Evolutionary conservation across 2,113 vertebrate genomes (phyloP), one percentile per base, ranked within the genome.

Genomic region (Heterocephalus glaber): DNA sequence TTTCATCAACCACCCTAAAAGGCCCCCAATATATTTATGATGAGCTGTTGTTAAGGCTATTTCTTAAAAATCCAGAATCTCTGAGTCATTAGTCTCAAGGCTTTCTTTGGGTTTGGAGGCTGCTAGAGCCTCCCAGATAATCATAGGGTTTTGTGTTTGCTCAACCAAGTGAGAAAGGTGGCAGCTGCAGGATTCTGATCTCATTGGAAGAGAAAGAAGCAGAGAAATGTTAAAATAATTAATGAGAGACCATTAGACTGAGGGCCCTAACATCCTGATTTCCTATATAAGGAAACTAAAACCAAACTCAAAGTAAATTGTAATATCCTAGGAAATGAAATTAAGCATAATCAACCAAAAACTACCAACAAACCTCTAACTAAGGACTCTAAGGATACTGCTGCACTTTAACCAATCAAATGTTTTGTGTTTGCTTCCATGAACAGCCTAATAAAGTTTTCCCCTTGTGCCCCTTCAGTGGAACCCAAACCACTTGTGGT

Each of bases 51-150:
- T 56, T 92, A 83, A 86, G 41, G 38, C 28, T 44, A 9, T 84
- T 92, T 92, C 44, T 87, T 88, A 88, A 93, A 87, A 77, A 52
- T 38, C 2, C 26, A 38, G 92, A 41, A 33, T 49, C 38, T 33
- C 7, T 13, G 58, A 33, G 26, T 68, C 28, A n/a, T 87, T 49
- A 76, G 35, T 60, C 22, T 92, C 49, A 82, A 95, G 35, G 56
- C 13, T 88, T 81, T 88, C 80, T 85, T 63, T 95, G 65, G 33
- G n/a, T 89, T 61, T 89, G 44, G 70, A 89, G 70, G 38, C 38
- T 33, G 41, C 60, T 54, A 91, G 30, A 83, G 20, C 19, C 41
- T 52, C 33, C 19, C 10, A 83, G 81, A 35, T 56, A 88, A 94
- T 66, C 33, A 76, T 6, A 5, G 2, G 7, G 24, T 47, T 61